Conservation (phyloP, 1,140 invertebrate genomes). For the Telenomus remus region DNA sequence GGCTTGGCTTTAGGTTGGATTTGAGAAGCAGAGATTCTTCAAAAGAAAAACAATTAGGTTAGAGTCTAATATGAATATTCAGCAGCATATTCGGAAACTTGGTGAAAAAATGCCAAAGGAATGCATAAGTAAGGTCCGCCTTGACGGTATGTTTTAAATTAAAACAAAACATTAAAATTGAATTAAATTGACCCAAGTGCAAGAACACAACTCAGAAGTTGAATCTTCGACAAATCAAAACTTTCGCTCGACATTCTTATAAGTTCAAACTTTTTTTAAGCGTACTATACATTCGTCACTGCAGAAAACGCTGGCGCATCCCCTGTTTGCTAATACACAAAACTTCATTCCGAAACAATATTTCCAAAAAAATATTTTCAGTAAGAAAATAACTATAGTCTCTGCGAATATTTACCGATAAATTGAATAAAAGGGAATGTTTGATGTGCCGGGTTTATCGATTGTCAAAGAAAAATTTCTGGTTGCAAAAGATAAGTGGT, state of each 20-base stretch:
- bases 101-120: slow-evolving; percentile 34
- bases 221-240: slow-evolving; percentile 33
- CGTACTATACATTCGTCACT: no score
- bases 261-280: slow-evolving; percentile 26
- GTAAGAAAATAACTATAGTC: no score
- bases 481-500: slow-evolving; percentile 26
- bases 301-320: no score
- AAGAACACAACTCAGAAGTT: slow-evolving; percentile 39
- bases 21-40: not conserved
- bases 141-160: slow-evolving; percentile 24
- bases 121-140: slow-evolving; percentile 24
- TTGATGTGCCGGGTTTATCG: no score
- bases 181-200: slow-evolving; percentile 44
- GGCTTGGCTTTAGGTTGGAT: no score
- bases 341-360: no score
- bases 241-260: slow-evolving; percentile 12
- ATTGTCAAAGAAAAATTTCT: slow-evolving; percentile 50
- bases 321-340: no score
- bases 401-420: no score
- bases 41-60: slow-evolving; percentile 34
- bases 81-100: slow-evolving; percentile 20
- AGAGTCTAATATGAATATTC: slow-evolving; percentile 35
- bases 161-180: slow-evolving; percentile 47
- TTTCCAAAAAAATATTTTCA: no score
- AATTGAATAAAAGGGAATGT: no score